Conservation (phyloP, 2,113 vertebrate species). For the Glareola pratincola region DNA sequence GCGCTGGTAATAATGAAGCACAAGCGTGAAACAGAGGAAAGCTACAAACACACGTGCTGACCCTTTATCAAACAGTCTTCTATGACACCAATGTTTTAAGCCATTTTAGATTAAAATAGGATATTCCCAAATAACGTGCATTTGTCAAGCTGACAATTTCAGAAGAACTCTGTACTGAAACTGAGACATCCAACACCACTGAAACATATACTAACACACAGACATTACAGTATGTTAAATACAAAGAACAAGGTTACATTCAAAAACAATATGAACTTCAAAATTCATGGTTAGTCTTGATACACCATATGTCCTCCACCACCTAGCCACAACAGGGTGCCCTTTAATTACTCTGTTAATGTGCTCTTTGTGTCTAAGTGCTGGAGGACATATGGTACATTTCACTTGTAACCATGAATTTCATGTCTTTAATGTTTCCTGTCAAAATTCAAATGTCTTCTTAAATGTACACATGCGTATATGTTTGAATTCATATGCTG, state of each 20-base stretch:
- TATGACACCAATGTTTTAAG: neutral
- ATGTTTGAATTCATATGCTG: neutral
- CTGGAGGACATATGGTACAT: constrained; percentile 52
- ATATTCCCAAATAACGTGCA: neutral
- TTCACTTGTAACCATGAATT: constrained; percentile 41
- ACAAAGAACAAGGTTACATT: neutral
- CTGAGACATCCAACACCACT: neutral
- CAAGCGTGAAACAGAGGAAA: neutral
- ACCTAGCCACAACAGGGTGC: constrained; percentile 64
- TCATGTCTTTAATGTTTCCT: constrained; percentile 8
- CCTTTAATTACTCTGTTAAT: constrained; percentile 61
- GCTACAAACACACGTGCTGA: neutral
- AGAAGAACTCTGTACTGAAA: neutral
- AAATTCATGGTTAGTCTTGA: constrained; percentile 45
- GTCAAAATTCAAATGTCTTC: constrained; percentile 20
- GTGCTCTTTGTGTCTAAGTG: constrained; percentile 45
- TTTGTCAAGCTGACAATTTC: neutral
- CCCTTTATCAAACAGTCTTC: neutral
- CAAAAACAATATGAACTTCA: neutral
- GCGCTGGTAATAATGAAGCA: neutral
- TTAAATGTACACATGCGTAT: neutral
- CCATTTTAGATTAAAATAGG: neutral
- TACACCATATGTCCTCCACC: constrained; percentile 51
- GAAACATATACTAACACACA: neutral
- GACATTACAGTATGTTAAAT: neutral